A percentile compares a stretch with the other conserved stretches of the same genome.
These are phyloP conservation scores for Lithobates sylvaticus DNA, from an alignment of 2,797 vertebrate species.

Conservation along the genomic window DNA sequence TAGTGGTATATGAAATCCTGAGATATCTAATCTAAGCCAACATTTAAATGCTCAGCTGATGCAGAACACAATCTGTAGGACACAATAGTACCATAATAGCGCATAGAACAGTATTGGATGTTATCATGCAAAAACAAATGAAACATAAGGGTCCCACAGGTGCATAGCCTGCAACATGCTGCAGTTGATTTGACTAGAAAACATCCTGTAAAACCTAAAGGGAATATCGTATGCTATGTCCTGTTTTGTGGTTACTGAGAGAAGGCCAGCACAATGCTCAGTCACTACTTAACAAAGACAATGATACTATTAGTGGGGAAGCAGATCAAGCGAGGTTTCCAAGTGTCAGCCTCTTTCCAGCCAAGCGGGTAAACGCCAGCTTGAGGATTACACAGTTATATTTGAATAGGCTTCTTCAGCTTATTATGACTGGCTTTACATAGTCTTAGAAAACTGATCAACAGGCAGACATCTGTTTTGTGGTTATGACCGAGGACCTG, in stretches of 20 bases:
- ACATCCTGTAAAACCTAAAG: conserved; percentile 8
- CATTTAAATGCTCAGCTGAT: background rate
- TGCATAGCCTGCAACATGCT: conserved; percentile 1
- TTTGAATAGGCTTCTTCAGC: conserved; percentile 49
- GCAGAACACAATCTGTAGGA: background rate
- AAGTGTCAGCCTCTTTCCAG: conserved; percentile 17
- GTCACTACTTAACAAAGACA: conserved; percentile 9
- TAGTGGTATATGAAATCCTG: background rate
- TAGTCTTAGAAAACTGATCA: conserved; percentile 44
- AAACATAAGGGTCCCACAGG: conserved; percentile 4
- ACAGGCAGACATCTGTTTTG: conserved; percentile 58
- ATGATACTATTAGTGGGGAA: background rate
- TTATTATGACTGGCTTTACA: conserved; percentile 50
- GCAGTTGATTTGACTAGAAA: conserved; percentile 15
- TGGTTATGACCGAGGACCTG: conserved; percentile 20
- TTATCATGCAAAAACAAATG: background rate
- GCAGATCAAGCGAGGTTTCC: conserved; percentile 18
- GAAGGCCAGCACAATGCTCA: conserved; percentile 2
- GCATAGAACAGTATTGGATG: background rate
- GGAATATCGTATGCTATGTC: conserved; percentile 9
- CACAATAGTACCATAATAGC: background rate
- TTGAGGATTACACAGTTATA: conserved; percentile 46
- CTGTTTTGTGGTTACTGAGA: background rate
- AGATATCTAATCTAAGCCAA: background rate
- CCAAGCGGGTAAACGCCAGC: conserved; percentile 5